A percentile compares a stretch with the other conserved stretches of the same genome.
Conservation (phyloP, 2,888 invertebrate genomes). For the Agriopis aurantiaria region DNA sequence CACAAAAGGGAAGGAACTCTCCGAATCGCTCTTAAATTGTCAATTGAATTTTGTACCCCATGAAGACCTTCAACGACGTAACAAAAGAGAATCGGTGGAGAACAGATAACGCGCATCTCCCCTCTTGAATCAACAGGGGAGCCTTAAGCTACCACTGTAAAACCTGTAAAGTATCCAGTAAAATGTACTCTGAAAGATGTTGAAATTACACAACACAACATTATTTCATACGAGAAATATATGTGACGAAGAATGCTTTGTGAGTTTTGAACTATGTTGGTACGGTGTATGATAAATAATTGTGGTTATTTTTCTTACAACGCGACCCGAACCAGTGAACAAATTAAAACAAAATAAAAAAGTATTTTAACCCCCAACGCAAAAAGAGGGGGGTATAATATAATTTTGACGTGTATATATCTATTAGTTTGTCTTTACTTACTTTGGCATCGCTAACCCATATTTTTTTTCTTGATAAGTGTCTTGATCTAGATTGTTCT, state of each 20-base stretch:
- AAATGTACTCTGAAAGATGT: constrained; percentile 21
- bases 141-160: constrained; percentile 27
- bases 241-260: constrained; percentile 58
- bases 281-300: neutral
- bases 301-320: constrained; percentile 22
- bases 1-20: constrained; percentile 49
- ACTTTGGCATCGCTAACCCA: no score
- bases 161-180: constrained; percentile 30
- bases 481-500: no score
- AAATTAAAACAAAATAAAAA: no score
- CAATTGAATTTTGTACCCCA: constrained; percentile 56
- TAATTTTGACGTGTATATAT: no score
- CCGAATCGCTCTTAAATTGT: constrained; percentile 44
- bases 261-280: constrained; percentile 40
- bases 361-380: no score
- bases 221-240: constrained; percentile 58
- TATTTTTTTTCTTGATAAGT: no score
- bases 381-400: no score
- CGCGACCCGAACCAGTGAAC: neutral
- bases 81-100: constrained; percentile 50
- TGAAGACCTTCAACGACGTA: constrained; percentile 43
- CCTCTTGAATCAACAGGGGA: constrained; percentile 31
- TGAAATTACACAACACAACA: constrained; percentile 59
- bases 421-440: no score
- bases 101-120: constrained; percentile 30